Base-by-base conservation (phyloP, 2,888 invertebrate genomes). In the Heteropelma amictum region DNA sequence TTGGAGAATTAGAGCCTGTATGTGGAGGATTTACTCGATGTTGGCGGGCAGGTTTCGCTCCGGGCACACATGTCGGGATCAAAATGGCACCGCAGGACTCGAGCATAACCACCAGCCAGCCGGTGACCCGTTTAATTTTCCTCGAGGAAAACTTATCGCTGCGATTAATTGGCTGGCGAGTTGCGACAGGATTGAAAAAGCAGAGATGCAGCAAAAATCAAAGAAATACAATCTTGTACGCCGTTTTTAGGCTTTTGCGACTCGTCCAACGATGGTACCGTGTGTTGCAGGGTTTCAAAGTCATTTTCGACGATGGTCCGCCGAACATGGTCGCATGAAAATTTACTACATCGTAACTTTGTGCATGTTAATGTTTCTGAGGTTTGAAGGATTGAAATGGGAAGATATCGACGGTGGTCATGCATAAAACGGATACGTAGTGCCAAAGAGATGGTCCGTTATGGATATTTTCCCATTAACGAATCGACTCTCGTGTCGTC, bases 381-480 rank as follows among this genome's bases (percentile, higher is more conserved):
- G 19, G 12, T 38, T 38, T n/a, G 12, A 47, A 30, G 26, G n/a
- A 2, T 28, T n/a, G 28, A 19, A 47, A 33, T 30, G 33, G 47
- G 28, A 60, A 49, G 45, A 51, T 14, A 42, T 68, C 30, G 21
- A 58, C 54, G 14, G 19, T 21, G 7, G 26, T 38, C 8, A 49
- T 49, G 28, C 12, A 45, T 45, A 10, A 3, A 21, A n/a, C 17
- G 23, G 28, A 49, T 30, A 8, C 40, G 30, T 40, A 60, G 28
- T 28, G 51, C 30, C 40, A 23, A 17, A 67, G 33, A 56, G 28
- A 17, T 10, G 49, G 49, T 60, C 58, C 40, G 17, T 21, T 14
- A 33, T 14, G 49, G 23, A 51, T 60, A 40, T 40, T n/a, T n/a
- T 68, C 40, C 51, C 30, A 58, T 58, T 49, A 58, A 38, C 49